Percentiles rank a stretch among this genome's conserved stretches.
Conservation (phyloP, 2,113 vertebrate species). For the Empidonax alnorum region DNA sequence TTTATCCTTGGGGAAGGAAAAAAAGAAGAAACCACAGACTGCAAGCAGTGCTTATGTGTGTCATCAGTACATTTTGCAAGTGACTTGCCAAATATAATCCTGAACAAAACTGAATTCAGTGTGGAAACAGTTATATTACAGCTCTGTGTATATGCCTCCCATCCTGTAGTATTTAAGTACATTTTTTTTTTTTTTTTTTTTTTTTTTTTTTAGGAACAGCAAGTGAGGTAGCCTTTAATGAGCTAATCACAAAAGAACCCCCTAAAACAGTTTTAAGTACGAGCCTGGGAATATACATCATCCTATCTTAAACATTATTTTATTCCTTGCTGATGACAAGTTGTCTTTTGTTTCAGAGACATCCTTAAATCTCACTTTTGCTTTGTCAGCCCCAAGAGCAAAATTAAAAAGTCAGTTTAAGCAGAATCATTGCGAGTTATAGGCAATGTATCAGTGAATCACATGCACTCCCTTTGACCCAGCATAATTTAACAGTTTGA, state of each 20-base stretch:
- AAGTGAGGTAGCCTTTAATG: neutral
- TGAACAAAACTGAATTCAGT: neutral
- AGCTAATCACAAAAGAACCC: neutral
- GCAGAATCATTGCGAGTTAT: neutral
- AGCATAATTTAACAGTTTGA: neutral
- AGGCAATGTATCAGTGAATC: neutral
- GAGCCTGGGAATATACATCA: neutral
- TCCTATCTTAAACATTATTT: neutral
- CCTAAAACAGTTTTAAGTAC: neutral
- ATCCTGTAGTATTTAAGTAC: neutral
- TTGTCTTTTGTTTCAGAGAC: neutral
- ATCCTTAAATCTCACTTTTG: neutral
- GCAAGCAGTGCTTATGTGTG: neutral
- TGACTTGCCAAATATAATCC: neutral
- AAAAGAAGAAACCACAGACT: neutral
- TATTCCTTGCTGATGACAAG: neutral
- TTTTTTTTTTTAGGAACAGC: neutral
- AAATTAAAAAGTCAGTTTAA: constrained; percentile 11
- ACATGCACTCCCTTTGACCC: neutral
- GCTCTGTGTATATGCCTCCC: neutral
- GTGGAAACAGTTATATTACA: neutral
- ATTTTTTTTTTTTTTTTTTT: neutral
- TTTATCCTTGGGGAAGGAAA: neutral
- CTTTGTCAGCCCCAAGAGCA: constrained; percentile 13
- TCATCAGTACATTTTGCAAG: neutral